Conservation (phyloP, 2,113 vertebrate genomes). For the Pelobates fuscus region DNA sequence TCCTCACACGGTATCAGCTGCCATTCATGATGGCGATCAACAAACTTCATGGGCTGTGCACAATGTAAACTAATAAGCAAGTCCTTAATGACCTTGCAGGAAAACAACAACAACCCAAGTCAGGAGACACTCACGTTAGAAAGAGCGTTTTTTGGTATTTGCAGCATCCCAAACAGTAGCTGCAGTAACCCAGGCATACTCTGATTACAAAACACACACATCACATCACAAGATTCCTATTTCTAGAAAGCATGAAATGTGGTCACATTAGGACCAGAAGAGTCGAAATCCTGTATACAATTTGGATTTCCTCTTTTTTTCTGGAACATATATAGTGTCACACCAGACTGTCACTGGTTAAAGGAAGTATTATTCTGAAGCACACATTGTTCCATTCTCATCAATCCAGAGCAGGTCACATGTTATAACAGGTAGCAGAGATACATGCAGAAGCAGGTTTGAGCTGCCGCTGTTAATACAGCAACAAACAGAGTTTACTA, state of each 20-base stretch:
- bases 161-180: not conserved
- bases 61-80: not conserved
- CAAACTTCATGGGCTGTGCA: not conserved
- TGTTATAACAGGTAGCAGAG: conserved; percentile 16
- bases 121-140: too few relatives aligned
- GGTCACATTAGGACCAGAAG: not conserved
- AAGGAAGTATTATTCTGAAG: not conserved
- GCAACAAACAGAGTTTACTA: conserved; percentile 30
- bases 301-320: too few relatives aligned
- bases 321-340: too few relatives aligned
- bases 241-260: conserved; percentile 2
- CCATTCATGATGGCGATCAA: too few relatives aligned
- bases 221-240: conserved; percentile 46
- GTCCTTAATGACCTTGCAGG: conserved; percentile 15
- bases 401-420: conserved; percentile 19
- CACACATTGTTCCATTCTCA: not conserved
- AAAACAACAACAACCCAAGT: too few relatives aligned
- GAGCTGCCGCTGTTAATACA: not conserved
- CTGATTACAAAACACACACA: conserved; percentile 3
- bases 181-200: not conserved
- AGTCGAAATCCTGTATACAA: not conserved
- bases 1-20: too few relatives aligned
- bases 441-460: not conserved
- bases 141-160: not conserved
- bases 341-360: not conserved